Evolutionary conservation across 2,888 invertebrate species (phyloP).

Genomic region (Thera obeliscata): DNA sequence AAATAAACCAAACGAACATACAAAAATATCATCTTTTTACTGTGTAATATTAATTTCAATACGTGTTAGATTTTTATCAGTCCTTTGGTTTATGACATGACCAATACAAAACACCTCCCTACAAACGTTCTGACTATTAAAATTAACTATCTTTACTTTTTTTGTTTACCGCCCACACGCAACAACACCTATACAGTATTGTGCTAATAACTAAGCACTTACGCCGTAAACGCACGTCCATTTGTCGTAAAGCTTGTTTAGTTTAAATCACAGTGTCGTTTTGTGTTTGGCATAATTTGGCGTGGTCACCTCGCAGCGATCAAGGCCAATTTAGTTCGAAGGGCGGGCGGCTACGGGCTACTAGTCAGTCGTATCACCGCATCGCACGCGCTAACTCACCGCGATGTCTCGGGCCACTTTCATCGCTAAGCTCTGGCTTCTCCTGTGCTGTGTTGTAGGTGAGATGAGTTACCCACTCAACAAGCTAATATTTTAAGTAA

Average conservation of each 20-base stretch:
- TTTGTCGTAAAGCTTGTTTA: slow-evolving; percentile 4
- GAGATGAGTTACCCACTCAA: slow-evolving; percentile 35
- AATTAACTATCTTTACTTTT: slow-evolving; percentile 7
- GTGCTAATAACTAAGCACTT: neutral
- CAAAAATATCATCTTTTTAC: too few relatives aligned
- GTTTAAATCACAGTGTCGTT: slow-evolving; percentile 28
- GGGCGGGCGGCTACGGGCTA: slow-evolving; percentile 62
- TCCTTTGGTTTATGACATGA: neutral
- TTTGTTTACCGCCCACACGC: slow-evolving; percentile 6
- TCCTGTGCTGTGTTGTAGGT: slow-evolving; percentile 70
- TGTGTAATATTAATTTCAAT: neutral
- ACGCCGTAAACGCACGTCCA: neutral
- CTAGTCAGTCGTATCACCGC: slow-evolving; percentile 39
- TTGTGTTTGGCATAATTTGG: slow-evolving; percentile 45
- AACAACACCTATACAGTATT: neutral
- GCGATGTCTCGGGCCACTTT: slow-evolving; percentile 18
- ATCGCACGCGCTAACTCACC: slow-evolving; percentile 18
- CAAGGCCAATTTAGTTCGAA: slow-evolving; percentile 66
- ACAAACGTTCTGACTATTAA: neutral
- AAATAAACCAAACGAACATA: too few relatives aligned
- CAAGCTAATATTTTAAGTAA: neutral
- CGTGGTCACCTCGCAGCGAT: slow-evolving; percentile 55
- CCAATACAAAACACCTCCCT: neutral
- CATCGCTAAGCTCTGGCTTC: slow-evolving; percentile 38
- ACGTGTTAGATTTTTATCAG: neutral